These are phyloP conservation scores for Sebastes cheni DNA, from an alignment of 2,797 vertebrate genomes.

Conservation along the genomic window DNA sequence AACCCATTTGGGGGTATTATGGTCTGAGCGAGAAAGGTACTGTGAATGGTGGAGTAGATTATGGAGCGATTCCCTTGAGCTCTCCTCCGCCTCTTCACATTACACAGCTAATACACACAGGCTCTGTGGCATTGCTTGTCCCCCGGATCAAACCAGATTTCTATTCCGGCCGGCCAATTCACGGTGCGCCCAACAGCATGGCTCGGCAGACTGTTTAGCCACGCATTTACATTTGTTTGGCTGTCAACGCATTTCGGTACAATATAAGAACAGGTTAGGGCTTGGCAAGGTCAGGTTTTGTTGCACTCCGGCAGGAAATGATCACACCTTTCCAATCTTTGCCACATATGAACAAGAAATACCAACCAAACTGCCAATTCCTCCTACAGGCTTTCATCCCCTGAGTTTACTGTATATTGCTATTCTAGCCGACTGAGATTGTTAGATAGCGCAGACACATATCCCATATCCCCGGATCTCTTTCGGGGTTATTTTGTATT, in stretches of 20 bases:
- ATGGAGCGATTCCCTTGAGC: slow-evolving; percentile 67
- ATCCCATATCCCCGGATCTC: slow-evolving; percentile 64
- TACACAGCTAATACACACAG: slow-evolving; percentile 62
- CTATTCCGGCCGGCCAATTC: slow-evolving; percentile 45
- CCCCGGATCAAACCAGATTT: slow-evolving; percentile 65
- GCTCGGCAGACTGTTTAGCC: slow-evolving; percentile 15
- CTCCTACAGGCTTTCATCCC: slow-evolving; percentile 23
- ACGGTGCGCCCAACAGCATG: slow-evolving; percentile 2
- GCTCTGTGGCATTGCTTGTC: slow-evolving; percentile 57
- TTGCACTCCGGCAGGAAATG: slow-evolving; percentile 5
- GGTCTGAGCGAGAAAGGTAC: slow-evolving; percentile 65
- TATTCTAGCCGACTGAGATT: slow-evolving; percentile 57
- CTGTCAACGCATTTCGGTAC: slow-evolving; percentile 43
- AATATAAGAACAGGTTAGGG: slow-evolving; percentile 28
- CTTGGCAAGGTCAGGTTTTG: slow-evolving; percentile 32
- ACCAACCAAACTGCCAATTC: slow-evolving; percentile 25
- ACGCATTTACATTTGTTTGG: slow-evolving; percentile 50
- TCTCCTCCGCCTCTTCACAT: slow-evolving; percentile 63
- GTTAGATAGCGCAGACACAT: slow-evolving; percentile 60
- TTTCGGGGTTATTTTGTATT: slow-evolving; percentile 70
- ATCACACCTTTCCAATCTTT: slow-evolving; percentile 23
- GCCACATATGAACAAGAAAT: slow-evolving; percentile 41
- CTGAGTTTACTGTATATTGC: slow-evolving; percentile 59
- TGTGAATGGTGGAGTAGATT: slow-evolving; percentile 75
- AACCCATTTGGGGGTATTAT: slow-evolving; percentile 73